These are phyloP conservation scores for Spilosoma lubricipeda DNA, from an alignment of 2,888 invertebrate genomes.

Conservation along the genomic window DNA sequence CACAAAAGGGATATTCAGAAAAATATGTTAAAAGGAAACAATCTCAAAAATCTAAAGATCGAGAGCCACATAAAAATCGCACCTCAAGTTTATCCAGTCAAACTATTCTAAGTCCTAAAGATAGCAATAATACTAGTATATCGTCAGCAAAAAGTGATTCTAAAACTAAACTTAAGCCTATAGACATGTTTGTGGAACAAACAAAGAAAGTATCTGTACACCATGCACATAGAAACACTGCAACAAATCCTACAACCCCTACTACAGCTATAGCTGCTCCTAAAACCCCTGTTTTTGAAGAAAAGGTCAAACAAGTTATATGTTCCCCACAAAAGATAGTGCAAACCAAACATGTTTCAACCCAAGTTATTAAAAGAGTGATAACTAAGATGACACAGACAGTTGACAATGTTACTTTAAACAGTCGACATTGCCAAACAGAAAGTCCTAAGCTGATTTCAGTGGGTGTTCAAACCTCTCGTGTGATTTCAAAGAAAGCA, in stretches of 20 bases:
- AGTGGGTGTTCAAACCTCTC: conserved; percentile 69
- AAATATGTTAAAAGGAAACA: conserved; percentile 81
- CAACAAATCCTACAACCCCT: conserved; percentile 45
- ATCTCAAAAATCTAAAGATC: conserved; percentile 59
- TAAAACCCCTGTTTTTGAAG: conserved; percentile 54
- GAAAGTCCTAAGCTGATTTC: conserved; percentile 54
- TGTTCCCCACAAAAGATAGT: conserved; percentile 50
- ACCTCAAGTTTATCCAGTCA: conserved; percentile 66
- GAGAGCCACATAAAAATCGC: conserved; percentile 59
- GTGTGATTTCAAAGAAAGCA: conserved; percentile 48
- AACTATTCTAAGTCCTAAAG: conserved; percentile 68
- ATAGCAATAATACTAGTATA: conserved; percentile 55
- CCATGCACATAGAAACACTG: conserved; percentile 74
- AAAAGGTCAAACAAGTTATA: conserved; percentile 54
- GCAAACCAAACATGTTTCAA: conserved; percentile 56
- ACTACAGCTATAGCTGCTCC: conserved; percentile 42
- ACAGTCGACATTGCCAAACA: conserved; percentile 64
- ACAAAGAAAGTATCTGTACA: conserved; percentile 66
- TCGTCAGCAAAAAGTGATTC: conserved; percentile 62
- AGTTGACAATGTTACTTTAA: conserved; percentile 46
- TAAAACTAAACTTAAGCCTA: conserved; percentile 71
- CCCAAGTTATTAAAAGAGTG: conserved; percentile 64
- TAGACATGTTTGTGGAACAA: conserved; percentile 77
- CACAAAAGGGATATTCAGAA: conserved; percentile 70
- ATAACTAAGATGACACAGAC: conserved; percentile 69